A percentile compares a stretch with the other conserved stretches of the same genome.
phyloP scores from a whole-genome alignment of 1,140 invertebrate genomes.

The Piezodorus guildinii region DNA sequence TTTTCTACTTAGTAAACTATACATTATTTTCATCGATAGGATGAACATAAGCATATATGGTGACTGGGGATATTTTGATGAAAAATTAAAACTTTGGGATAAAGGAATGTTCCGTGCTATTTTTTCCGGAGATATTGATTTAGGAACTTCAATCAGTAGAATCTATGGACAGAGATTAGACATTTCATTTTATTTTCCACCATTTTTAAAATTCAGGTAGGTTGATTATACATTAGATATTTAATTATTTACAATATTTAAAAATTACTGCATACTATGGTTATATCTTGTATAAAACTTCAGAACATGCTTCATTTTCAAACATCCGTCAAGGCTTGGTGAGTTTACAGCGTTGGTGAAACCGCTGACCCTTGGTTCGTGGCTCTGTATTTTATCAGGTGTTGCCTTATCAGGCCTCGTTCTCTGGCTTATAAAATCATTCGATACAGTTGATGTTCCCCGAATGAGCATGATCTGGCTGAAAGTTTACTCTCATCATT shows the following conservation, averaged over 20 bases:
- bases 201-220: constrained; percentile 8
- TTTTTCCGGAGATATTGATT: background rate
- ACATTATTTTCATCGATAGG: too few relatives aligned
- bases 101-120: background rate
- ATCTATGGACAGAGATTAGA: background rate
- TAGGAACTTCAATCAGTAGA: constrained; percentile 1
- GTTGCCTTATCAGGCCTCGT: background rate
- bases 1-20: too few relatives aligned
- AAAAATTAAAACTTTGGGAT: background rate
- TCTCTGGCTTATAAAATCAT: background rate
- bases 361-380: background rate
- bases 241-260: too few relatives aligned
- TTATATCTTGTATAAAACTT: background rate
- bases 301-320: constrained; percentile 4
- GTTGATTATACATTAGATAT: too few relatives aligned
- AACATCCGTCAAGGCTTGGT: background rate
- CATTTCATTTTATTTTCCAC: background rate
- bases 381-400: background rate
- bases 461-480: background rate
- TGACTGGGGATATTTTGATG: constrained; percentile 1
- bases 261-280: too few relatives aligned
- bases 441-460: too few relatives aligned
- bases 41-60: too few relatives aligned
- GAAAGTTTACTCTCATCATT: background rate
- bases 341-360: background rate